phyloP scores from a whole-genome alignment of 2,888 invertebrate genomes.

The Trisateles emortualis region DNA sequence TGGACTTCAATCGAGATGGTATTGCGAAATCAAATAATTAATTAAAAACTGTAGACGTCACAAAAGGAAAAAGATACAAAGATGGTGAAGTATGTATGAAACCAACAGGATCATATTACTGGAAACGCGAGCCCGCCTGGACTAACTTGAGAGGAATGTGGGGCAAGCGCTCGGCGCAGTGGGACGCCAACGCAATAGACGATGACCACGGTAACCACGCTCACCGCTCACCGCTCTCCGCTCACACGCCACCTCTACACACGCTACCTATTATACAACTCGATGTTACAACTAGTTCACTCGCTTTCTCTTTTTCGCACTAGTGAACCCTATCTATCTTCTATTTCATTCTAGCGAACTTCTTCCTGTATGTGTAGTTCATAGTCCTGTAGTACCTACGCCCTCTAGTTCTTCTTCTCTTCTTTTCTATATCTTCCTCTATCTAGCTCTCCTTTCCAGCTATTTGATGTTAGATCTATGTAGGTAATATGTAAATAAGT shows the following conservation, averaged over 20 bases:
- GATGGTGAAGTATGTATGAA: constrained; percentile 7
- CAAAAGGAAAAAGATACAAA: too few relatives aligned
- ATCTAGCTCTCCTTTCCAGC: constrained; percentile 12
- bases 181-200: constrained; percentile 53
- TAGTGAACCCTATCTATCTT: constrained; percentile 25
- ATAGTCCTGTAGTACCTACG: constrained; percentile 26
- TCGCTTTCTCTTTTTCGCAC: constrained; percentile 39
- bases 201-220: constrained; percentile 71
- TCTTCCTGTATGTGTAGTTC: constrained; percentile 26
- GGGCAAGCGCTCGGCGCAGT: constrained; percentile 89
- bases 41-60: background rate
- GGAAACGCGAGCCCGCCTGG: constrained; percentile 93
- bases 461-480: constrained; percentile 33
- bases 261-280: constrained; percentile 8
- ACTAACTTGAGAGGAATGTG: constrained; percentile 93
- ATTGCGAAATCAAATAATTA: constrained; percentile 1
- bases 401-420: constrained; percentile 27
- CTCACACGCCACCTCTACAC: constrained; percentile 8
- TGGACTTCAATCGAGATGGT: constrained; percentile 12
- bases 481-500: constrained; percentile 13
- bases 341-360: constrained; percentile 16
- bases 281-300: constrained; percentile 11
- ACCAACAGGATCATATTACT: constrained; percentile 89
- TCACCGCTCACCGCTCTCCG: too few relatives aligned
- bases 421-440: constrained; percentile 6